These are phyloP conservation scores for Hyla sarda DNA, from an alignment of 2,113 vertebrate species.

Conservation along the genomic window DNA sequence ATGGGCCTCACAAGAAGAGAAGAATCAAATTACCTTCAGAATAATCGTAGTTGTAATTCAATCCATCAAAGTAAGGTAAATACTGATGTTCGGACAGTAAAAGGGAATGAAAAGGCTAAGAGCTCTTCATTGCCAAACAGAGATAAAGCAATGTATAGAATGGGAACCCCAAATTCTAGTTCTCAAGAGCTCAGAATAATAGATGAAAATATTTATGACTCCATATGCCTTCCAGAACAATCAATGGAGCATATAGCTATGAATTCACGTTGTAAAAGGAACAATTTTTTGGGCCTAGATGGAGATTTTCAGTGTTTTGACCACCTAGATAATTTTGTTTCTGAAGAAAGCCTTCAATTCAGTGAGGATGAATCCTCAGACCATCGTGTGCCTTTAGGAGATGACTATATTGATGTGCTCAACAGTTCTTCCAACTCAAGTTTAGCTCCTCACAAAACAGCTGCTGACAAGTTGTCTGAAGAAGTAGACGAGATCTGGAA, in stretches of 20 bases:
- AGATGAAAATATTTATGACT: slow-evolving; percentile 93
- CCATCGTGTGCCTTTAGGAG: slow-evolving; percentile 66
- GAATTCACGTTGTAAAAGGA: slow-evolving; percentile 66
- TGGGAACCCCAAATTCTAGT: slow-evolving; percentile 65
- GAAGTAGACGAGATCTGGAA: slow-evolving; percentile 97
- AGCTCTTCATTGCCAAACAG: slow-evolving; percentile 51
- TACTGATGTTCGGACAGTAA: slow-evolving; percentile 63
- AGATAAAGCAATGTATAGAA: slow-evolving; percentile 55
- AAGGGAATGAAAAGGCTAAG: slow-evolving; percentile 41
- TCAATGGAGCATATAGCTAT: slow-evolving; percentile 62
- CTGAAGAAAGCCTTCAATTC: slow-evolving; percentile 86
- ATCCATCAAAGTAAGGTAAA: slow-evolving; percentile 68
- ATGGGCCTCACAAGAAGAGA: slow-evolving; percentile 87
- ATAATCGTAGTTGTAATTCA: slow-evolving; percentile 67
- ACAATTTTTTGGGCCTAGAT: slow-evolving; percentile 74
- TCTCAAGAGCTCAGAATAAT: slow-evolving; percentile 78
- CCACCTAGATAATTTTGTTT: slow-evolving; percentile 75
- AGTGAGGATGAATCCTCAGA: slow-evolving; percentile 77
- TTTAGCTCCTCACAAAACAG: slow-evolving; percentile 72
- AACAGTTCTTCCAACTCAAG: slow-evolving; percentile 78
- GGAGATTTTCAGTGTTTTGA: slow-evolving; percentile 76
- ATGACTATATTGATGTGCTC: slow-evolving; percentile 74
- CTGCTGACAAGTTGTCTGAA: slow-evolving; percentile 86
- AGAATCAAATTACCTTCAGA: slow-evolving; percentile 65
- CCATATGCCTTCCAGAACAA: slow-evolving; percentile 81